Evolutionary conservation across 2,113 vertebrate species (phyloP).

Genomic region (Thomomys bottae): DNA sequence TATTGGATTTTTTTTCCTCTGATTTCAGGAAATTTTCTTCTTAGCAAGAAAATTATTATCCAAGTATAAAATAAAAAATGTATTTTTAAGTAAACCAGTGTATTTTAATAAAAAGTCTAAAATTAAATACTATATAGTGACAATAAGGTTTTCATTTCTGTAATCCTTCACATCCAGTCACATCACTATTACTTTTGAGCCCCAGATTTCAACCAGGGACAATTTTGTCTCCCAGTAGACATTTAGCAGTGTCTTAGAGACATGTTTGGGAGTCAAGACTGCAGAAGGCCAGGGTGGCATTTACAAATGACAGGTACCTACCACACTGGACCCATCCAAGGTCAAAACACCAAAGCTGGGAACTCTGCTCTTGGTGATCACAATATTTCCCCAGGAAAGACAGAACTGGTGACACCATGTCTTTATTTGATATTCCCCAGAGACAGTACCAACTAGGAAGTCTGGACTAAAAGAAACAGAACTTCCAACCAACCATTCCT

Average conservation of each 20-base stretch:
- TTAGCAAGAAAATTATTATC: neutral
- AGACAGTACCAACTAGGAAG: neutral
- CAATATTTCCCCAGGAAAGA: too few species aligned
- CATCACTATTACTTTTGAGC: neutral
- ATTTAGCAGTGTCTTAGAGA: neutral
- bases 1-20: neutral
- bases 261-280: neutral
- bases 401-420: neutral
- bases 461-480: neutral
- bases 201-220: neutral
- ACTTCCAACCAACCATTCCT: neutral
- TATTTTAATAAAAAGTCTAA: conserved; percentile 16
- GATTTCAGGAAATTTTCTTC: neutral
- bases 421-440: neutral
- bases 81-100: neutral
- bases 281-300: neutral
- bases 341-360: accelerated
- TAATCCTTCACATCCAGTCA: neutral
- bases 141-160: neutral
- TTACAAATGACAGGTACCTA: neutral
- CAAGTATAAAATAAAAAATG: neutral
- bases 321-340: neutral
- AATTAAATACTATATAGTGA: neutral
- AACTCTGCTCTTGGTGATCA: neutral
- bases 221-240: neutral